Conservation (phyloP, 2,888 invertebrate species). For the Mechanitis mazaeus region DNA sequence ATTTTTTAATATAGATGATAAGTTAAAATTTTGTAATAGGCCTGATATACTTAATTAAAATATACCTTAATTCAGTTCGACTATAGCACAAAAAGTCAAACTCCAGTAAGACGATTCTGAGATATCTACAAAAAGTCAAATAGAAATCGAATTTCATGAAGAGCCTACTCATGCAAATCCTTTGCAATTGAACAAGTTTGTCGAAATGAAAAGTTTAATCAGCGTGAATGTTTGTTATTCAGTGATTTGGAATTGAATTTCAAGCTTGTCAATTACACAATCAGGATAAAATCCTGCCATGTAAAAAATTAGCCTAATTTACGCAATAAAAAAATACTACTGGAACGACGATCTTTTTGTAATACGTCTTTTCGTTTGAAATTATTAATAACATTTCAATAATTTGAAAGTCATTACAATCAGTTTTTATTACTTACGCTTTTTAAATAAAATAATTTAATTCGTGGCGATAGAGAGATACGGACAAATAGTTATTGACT, state of each 20-base stretch:
- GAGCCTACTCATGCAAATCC: constrained; percentile 21
- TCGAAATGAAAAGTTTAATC: constrained; percentile 28
- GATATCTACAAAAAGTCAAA: constrained; percentile 14
- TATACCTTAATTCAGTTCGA: not conserved
- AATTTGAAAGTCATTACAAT: too few relatives aligned
- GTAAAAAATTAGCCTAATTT: constrained; percentile 21
- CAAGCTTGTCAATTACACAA: constrained; percentile 27
- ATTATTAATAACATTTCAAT: too few relatives aligned
- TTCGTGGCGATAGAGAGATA: too few relatives aligned
- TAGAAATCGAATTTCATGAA: constrained; percentile 16
- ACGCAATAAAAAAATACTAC: constrained; percentile 7
- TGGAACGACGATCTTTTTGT: not conserved
- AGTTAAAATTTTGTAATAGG: too few relatives aligned
- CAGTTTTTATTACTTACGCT: too few relatives aligned
- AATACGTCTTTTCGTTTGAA: not conserved
- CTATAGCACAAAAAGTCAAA: not conserved
- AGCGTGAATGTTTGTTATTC: constrained; percentile 27
- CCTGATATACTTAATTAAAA: not conserved
- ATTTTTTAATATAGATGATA: too few relatives aligned
- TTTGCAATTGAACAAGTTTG: constrained; percentile 24
- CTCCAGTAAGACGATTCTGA: constrained; percentile 6
- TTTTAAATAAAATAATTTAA: too few relatives aligned
- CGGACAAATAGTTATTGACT: too few relatives aligned
- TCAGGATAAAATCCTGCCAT: constrained; percentile 20
- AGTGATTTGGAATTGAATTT: constrained; percentile 24